Conservation (phyloP, 2,113 vertebrate genomes). For the Gobiocypris rarus region DNA sequence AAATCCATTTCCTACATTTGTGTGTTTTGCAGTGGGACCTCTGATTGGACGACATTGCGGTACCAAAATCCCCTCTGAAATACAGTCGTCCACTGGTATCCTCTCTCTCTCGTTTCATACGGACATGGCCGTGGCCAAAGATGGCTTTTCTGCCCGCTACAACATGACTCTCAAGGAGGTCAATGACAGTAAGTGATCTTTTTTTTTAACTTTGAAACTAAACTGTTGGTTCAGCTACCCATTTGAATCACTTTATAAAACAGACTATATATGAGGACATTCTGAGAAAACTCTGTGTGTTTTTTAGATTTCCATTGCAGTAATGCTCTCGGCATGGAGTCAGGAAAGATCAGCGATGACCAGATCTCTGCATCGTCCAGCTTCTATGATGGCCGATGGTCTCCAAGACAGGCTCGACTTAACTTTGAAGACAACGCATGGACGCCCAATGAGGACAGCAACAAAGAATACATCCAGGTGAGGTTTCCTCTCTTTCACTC, state of each 20-base stretch:
- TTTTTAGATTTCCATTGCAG: conserved; percentile 91
- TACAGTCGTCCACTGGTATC: conserved; percentile 91
- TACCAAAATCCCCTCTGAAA: conserved; percentile 89
- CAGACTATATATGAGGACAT: too few relatives aligned
- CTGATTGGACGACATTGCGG: conserved; percentile 97
- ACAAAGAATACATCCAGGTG: conserved; percentile 96
- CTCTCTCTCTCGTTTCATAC: conserved; percentile 96
- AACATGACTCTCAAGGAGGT: conserved; percentile 91
- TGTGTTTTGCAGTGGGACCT: conserved; percentile 85
- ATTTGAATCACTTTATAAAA: background rate
- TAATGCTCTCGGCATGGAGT: conserved; percentile 92
- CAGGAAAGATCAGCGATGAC: conserved; percentile 89
- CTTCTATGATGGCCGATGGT: conserved; percentile 88
- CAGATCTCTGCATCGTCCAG: conserved; percentile 92
- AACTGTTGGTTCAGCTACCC: background rate
- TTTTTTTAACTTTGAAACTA: background rate
- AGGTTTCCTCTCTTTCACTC: background rate
- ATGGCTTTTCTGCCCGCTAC: conserved; percentile 95
- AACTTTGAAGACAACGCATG: conserved; percentile 93
- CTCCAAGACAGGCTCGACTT: conserved; percentile 90
- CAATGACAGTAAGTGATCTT: conserved; percentile 86
- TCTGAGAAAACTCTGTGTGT: background rate
- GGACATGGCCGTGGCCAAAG: conserved; percentile 96
- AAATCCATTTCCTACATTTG: conserved; percentile 48
- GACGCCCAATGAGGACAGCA: conserved; percentile 93